Base-by-base conservation (phyloP, 2,888 invertebrate genomes). In the Rugalucina vietnamica region DNA sequence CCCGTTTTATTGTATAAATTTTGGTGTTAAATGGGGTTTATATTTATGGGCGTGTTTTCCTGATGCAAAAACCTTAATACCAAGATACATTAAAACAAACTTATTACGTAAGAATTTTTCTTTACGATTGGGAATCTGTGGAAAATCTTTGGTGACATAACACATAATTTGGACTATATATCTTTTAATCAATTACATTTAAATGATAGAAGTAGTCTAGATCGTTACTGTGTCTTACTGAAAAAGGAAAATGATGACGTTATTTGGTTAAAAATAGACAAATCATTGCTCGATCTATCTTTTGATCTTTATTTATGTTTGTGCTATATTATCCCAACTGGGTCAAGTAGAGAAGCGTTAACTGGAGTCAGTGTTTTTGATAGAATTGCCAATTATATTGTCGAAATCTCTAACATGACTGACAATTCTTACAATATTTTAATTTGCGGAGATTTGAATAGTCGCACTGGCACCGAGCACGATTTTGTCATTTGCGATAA, bases 271-370 rank as follows among this genome's bases (percentile, higher is more conserved):
- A 60, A 60, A 60, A 60, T 60, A 10, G 60, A 60, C 18, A 60
- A 18, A 29, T 24, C 24, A 60, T 29, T 60, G 29, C 21, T 60
- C 5, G 5, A 27, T 60, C 18, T 60, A 27, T 24, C 24, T 10
- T 27, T 10, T 5, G 60, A 60, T 60, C 60, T 60, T 27, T 60
- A 60, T 60, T 18, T 60, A 5, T 60, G 60, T 60, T 29, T 60
- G 27, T 60, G 60, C 60, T 60, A 60, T 60, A 29, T 60, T 29
- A 60, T 60, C 3, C 60, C 60, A 27, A 60, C 60, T 10, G 24
- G 60, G 24, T 60, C 60, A 60, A 60, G 60, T 29, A 60, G 60
- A 27, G 60, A 60, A 60, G 60, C 60, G 60, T 29, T 60, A 60
- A 27, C 60, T 24, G 60, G 29, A 60, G 29, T 60, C 27, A 60